phyloP scores from a whole-genome alignment of 2,888 invertebrate genomes.

The Heliconius ismenius region DNA sequence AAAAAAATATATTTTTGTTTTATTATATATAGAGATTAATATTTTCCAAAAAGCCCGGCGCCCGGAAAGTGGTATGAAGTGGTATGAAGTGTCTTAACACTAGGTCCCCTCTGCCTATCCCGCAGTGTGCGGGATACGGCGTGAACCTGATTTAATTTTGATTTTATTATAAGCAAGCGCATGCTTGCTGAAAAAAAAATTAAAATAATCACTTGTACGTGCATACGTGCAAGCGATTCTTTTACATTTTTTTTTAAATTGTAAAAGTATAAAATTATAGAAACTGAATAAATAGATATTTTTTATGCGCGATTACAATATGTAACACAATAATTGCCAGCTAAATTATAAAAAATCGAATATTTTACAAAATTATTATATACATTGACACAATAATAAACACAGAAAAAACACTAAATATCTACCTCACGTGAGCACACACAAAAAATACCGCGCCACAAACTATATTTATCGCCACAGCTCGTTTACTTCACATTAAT shows the following conservation, averaged over 20 bases:
- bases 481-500: conserved; percentile 22
- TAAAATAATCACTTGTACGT: no score
- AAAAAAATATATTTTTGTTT: no score
- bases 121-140: background rate
- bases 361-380: background rate
- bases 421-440: background rate
- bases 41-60: no score
- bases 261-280: no score
- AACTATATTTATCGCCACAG: conserved; percentile 20
- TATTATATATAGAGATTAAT: no score
- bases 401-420: background rate
- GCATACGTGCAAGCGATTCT: no score
- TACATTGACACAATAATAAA: background rate
- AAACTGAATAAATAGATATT: no score
- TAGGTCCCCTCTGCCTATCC: background rate
- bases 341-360: background rate
- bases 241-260: no score
- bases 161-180: background rate
- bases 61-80: background rate
- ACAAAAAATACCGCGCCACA: conserved; percentile 1
- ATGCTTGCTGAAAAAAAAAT: no score
- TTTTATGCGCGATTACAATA: no score
- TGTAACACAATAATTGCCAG: no score
- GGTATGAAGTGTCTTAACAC: background rate
- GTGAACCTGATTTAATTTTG: background rate